A percentile compares a stretch with the other conserved stretches of the same genome.
These are phyloP conservation scores for Vanessa atalanta DNA, from an alignment of 1,140 invertebrate species.

Conservation along the genomic window DNA sequence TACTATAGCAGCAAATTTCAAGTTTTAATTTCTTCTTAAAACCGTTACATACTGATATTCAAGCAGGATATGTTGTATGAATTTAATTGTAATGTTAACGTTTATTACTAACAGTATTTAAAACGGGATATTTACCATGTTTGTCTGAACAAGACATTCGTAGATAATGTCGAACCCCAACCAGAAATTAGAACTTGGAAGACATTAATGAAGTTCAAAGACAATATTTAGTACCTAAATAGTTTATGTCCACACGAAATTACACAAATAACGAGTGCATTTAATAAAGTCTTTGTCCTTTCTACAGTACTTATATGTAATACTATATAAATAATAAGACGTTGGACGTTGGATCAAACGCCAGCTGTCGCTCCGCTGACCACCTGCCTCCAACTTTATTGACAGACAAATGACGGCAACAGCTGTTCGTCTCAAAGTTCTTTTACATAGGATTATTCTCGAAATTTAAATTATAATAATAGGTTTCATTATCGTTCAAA, in stretches of 20 bases:
- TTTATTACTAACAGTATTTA: no score
- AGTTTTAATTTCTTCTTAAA: no score
- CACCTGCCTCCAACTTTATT: conserved; percentile 11
- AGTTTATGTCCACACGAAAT: background rate
- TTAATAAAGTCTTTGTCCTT: conserved; percentile 6
- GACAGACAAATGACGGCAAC: conserved; percentile 24
- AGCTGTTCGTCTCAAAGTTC: background rate
- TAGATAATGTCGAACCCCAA: no score
- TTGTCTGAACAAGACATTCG: no score
- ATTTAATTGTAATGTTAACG: no score
- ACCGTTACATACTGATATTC: no score
- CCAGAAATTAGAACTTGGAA: no score
- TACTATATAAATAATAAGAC: conserved; percentile 8
- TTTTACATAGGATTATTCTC: background rate
- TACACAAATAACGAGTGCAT: background rate
- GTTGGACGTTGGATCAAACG: background rate
- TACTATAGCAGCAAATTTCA: no score
- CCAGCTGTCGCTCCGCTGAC: conserved; percentile 16
- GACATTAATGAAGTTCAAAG: no score
- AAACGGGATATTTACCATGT: no score
- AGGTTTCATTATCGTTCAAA: background rate
- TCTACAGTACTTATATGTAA: background rate
- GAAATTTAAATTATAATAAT: background rate
- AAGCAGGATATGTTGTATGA: no score
- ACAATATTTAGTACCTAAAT: background rate